phyloP scores from a whole-genome alignment of 2,888 invertebrate species.

The Tortrix viridana region DNA sequence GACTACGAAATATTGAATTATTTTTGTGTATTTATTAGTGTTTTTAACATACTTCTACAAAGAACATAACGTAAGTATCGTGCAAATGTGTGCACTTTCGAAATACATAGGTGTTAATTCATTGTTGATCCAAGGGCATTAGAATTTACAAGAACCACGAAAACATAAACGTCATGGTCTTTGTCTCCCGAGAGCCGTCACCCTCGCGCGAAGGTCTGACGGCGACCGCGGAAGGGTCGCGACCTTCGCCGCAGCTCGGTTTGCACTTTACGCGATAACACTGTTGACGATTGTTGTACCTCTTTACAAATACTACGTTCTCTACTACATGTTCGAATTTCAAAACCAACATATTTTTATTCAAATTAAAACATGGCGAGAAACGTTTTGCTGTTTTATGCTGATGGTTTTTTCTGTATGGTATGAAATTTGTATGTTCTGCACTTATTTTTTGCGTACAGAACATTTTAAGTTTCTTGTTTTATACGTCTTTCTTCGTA shows the following conservation, averaged over 20 bases:
- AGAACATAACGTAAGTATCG: too few species aligned
- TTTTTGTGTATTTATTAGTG: too few species aligned
- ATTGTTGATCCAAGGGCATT: conserved; percentile 67
- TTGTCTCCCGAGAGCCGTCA: conserved; percentile 69
- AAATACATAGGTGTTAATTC: conserved; percentile 44
- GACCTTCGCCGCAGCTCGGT: conserved; percentile 44
- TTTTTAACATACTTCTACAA: too few species aligned
- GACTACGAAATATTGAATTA: too few species aligned
- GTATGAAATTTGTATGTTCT: conserved; percentile 3
- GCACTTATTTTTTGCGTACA: not conserved
- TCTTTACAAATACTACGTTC: not conserved
- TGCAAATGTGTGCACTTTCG: conserved; percentile 18
- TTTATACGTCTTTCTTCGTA: not conserved
- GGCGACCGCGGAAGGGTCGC: conserved; percentile 66
- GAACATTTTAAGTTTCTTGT: not conserved
- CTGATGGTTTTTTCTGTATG: conserved; percentile 12
- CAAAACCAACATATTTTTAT: not conserved
- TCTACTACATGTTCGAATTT: not conserved
- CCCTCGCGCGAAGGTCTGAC: conserved; percentile 44
- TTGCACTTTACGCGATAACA: conserved; percentile 38
- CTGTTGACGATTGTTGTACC: conserved; percentile 30
- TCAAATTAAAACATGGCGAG: not conserved
- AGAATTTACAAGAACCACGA: conserved; percentile 74
- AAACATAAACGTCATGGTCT: conserved; percentile 70
- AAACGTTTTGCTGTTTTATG: conserved; percentile 10